A percentile compares a stretch with the other conserved stretches of the same genome.
Conservation (phyloP, 1,140 invertebrate genomes). For the Fopius arisanus region DNA sequence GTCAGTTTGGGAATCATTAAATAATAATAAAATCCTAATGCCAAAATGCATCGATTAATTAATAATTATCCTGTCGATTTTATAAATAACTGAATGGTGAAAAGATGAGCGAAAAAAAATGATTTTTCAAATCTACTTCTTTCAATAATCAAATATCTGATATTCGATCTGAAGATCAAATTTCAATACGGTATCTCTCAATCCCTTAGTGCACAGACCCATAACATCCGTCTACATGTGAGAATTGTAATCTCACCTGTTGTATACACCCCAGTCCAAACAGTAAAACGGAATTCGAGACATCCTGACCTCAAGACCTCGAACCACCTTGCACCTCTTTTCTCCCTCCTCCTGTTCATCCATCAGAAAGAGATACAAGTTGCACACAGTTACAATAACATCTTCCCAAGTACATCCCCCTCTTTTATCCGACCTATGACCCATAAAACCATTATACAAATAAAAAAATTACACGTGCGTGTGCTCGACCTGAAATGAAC, state of each 20-base stretch:
- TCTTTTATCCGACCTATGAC: neutral
- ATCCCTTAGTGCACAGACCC: neutral
- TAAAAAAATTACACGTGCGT: neutral
- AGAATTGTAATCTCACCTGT: neutral
- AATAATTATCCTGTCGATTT: neutral
- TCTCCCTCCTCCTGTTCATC: neutral
- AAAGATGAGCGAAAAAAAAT: neutral
- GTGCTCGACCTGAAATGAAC: neutral
- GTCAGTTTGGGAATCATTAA: no score
- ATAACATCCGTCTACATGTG: neutral
- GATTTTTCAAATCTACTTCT: neutral
- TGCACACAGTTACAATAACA: neutral
- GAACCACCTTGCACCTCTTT: conserved; percentile 15
- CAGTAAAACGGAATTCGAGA: conserved; percentile 6
- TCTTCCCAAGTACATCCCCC: neutral
- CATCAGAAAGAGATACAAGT: neutral
- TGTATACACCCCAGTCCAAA: neutral
- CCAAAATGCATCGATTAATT: no score
- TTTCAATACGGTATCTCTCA: neutral
- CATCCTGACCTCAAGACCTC: conserved; percentile 18
- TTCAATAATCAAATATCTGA: conserved; percentile 1
- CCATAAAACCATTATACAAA: neutral
- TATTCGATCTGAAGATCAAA: neutral
- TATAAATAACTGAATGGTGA: neutral
- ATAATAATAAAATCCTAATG: no score